Evolutionary conservation across 2,888 invertebrate species (phyloP).

Genomic region (Diplazon laetatorius): DNA sequence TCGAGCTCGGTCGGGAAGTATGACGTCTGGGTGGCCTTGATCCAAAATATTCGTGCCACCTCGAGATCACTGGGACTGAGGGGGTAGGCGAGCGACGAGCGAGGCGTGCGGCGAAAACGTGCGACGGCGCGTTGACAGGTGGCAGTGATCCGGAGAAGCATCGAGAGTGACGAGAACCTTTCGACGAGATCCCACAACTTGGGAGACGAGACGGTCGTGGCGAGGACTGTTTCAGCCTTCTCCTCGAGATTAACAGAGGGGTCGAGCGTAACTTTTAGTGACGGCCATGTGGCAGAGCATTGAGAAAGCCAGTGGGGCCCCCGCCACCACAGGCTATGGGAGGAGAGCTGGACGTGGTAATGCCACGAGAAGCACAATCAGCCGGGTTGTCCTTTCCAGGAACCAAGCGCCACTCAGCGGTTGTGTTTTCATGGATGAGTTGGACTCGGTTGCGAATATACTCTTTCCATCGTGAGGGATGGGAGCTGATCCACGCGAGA

Average conservation of each 20-base stretch:
- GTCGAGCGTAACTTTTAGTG: slow-evolving; percentile 14
- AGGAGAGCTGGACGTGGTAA: background rate
- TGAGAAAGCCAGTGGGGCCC: background rate
- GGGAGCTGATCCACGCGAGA: slow-evolving; percentile 58
- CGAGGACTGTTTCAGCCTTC: background rate
- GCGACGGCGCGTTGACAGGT: background rate
- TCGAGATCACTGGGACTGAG: no score
- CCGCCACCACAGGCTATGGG: background rate
- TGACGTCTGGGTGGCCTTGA: slow-evolving; percentile 11
- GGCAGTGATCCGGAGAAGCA: slow-evolving; percentile 24
- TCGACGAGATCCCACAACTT: slow-evolving; percentile 21
- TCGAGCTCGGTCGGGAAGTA: slow-evolving; percentile 39
- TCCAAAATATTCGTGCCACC: slow-evolving; percentile 30
- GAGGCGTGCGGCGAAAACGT: background rate
- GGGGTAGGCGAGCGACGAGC: no score
- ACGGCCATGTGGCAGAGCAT: background rate
- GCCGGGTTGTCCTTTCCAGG: background rate
- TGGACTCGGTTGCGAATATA: slow-evolving; percentile 69
- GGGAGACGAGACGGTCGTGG: background rate
- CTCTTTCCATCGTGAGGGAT: slow-evolving; percentile 61
- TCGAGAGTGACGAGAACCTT: background rate
- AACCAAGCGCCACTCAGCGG: background rate
- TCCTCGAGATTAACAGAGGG: background rate
- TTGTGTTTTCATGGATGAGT: background rate
- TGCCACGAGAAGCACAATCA: background rate